A percentile compares a stretch with the other conserved stretches of the same genome.
Conservation (phyloP, 2,888 invertebrate species). For the Lypha dubia region DNA sequence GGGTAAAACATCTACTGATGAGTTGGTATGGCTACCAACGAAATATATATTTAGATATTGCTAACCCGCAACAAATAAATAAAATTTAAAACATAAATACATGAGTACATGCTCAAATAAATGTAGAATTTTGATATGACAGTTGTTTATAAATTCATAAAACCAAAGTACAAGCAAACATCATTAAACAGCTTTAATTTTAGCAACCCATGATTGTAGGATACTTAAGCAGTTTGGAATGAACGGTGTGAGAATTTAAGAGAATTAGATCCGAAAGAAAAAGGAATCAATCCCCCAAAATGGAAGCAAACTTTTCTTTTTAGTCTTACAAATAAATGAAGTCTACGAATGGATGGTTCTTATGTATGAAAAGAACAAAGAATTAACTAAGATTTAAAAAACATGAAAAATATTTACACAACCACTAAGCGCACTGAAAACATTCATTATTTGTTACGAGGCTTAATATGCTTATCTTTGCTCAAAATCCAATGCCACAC, state of each 20-base stretch:
- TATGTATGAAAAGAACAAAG: neutral
- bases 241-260: neutral
- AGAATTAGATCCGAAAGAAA: neutral
- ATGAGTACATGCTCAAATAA: too few relatives aligned
- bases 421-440: neutral
- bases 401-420: neutral
- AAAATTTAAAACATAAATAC: too few relatives aligned
- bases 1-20: too few relatives aligned
- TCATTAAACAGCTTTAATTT: conserved; percentile 18
- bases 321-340: neutral
- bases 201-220: neutral
- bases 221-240: neutral
- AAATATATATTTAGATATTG: too few relatives aligned
- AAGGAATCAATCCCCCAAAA: neutral
- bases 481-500: conserved; percentile 24
- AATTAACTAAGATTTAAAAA: conserved; percentile 39
- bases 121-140: too few relatives aligned
- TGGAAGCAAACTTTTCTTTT: neutral
- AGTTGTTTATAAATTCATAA: neutral
- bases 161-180: conserved; percentile 20
- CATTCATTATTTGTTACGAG: conserved; percentile 5
- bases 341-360: neutral
- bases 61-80: too few relatives aligned
- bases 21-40: too few relatives aligned
- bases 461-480: conserved; percentile 29